Evolutionary conservation across 2,888 invertebrate genomes (phyloP), one percentile per base, ranked within the genome.

Genomic region (Willowsia nigromaculata): DNA sequence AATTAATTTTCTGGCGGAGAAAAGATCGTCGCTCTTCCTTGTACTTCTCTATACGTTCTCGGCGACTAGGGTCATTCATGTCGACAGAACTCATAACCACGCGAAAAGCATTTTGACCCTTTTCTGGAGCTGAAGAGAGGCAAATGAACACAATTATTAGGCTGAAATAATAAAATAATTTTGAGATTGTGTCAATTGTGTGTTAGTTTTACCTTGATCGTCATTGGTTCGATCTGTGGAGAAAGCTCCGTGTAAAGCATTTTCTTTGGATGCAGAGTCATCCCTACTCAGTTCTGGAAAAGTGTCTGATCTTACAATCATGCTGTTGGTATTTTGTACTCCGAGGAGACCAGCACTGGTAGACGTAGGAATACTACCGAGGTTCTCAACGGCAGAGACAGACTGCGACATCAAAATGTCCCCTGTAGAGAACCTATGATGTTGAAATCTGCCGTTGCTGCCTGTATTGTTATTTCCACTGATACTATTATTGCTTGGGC

Each of bases 11-110:
- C 93, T 98, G 97, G 68, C 97, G 95, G 15, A 98, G 94, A 93
- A 97, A 97, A 92, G 96, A 96, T 80, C 98, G 95, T n/a, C 98
- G 94, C 93, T 98, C 98, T 93, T 98, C 97, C 94, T 98, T 98
- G 93, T 98, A 98, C 93, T 97, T 96, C 94, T 98, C 97, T 91
- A 98, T 97, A 68, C 98, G 94, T 93, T 98, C 97, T 71, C 98
- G 94, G 93, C 96, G 96, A 27, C 96, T 93, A 90, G 93, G 93
- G 85, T 94, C 94, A 91, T 96, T 95, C 53, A 94, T 94, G 68
- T 93, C 93, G 27, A 93, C 93, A 40, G 91, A 90, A 53, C 92
- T 92, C 91, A 92, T 92, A 0, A 89, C 92, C 11, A 92, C 92
- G 11, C 91, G 88, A 15, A 93, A 84, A 0, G 92, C 91, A 25